These are phyloP conservation scores for Scophthalmus maximus DNA, from an alignment of 2,113 vertebrate species.

Conservation along the genomic window DNA sequence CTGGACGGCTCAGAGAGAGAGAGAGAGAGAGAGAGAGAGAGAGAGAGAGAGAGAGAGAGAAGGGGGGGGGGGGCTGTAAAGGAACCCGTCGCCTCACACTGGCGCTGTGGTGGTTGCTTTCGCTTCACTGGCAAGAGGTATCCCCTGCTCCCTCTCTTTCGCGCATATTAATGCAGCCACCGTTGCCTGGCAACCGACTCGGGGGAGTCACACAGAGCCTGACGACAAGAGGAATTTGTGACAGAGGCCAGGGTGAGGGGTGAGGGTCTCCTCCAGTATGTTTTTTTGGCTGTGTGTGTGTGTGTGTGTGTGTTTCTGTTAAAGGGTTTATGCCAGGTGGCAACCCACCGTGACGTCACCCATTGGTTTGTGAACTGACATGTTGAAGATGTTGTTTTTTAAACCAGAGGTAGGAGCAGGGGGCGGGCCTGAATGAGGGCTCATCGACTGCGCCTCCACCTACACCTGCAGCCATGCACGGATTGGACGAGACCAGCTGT, in stretches of 20 bases:
- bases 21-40: slow-evolving; percentile 6
- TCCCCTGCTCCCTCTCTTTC: slow-evolving; percentile 82
- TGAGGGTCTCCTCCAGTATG: slow-evolving; percentile 61
- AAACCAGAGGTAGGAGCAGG: too few species aligned
- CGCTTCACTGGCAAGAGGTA: slow-evolving; percentile 77
- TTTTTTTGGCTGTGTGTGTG: slow-evolving; percentile 13
- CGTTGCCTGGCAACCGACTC: slow-evolving; percentile 92
- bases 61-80: slow-evolving; percentile 33
- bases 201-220: slow-evolving; percentile 83
- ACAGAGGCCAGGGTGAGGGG: slow-evolving; percentile 72
- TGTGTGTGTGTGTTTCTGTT: not conserved
- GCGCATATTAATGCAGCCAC: slow-evolving; percentile 88
- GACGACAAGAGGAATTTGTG: slow-evolving; percentile 74
- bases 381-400: too few species aligned
- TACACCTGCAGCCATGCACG: too few species aligned
- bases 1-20: slow-evolving; percentile 28
- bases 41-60: not conserved
- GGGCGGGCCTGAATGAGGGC: too few species aligned
- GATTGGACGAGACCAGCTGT: too few species aligned
- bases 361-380: too few species aligned
- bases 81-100: slow-evolving; percentile 65
- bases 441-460: too few species aligned
- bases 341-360: too few species aligned
- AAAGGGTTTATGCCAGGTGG: not conserved
- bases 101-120: slow-evolving; percentile 66